These are phyloP conservation scores for Camelus dromedarius DNA, from an alignment of 2,113 vertebrate species.

Conservation along the genomic window DNA sequence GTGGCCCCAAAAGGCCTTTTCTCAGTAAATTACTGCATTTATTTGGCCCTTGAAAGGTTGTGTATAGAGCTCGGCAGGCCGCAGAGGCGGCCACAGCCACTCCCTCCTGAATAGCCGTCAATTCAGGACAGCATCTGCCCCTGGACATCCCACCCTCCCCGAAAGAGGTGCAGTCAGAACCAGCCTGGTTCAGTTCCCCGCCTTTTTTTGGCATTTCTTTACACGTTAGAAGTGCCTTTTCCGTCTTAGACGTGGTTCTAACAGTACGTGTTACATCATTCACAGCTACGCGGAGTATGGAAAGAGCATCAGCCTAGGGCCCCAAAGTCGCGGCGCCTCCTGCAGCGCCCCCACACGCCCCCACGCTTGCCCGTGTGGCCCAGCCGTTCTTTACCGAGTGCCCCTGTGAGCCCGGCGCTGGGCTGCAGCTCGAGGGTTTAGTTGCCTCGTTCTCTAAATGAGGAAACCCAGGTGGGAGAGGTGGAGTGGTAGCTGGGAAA, in stretches of 20 bases:
- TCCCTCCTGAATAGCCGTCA: neutral
- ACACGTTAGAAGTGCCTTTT: neutral
- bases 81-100: neutral
- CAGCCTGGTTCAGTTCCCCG: neutral
- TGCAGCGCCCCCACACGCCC: rapidly evolving
- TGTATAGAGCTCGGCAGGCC: conserved; percentile 61
- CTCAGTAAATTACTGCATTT: conserved; percentile 71
- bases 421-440: too few relatives aligned
- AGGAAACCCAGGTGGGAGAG: neutral
- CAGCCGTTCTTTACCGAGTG: rapidly evolving
- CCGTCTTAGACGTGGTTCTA: neutral
- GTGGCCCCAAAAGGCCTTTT: conserved; percentile 59
- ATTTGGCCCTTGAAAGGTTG: conserved; percentile 68
- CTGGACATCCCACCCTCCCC: neutral
- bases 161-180: neutral
- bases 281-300: rapidly evolving
- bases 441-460: neutral
- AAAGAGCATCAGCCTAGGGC: neutral
- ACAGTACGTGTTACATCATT: neutral
- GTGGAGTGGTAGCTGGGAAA: neutral
- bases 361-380: rapidly evolving
- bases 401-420: rapidly evolving
- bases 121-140: neutral
- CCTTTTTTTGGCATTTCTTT: rapidly evolving
- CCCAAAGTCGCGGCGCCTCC: neutral